Percentiles rank a stretch among this genome's conserved stretches.
Evolutionary conservation across 2,797 vertebrate genomes (phyloP).

Genomic region (Enteromius mattozi): DNA sequence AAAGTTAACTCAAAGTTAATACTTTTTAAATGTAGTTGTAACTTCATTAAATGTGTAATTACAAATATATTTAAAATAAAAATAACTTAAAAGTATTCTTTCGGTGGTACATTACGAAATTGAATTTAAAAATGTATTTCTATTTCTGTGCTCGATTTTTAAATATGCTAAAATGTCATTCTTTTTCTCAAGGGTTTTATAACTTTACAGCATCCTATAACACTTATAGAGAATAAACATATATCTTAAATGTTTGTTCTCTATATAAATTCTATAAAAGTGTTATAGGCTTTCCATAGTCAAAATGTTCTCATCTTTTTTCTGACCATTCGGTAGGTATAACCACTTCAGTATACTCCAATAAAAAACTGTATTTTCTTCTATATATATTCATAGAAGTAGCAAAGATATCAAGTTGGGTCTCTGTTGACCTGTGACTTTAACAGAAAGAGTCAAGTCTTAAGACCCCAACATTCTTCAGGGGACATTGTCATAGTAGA

Average conservation of each 20-base stretch:
- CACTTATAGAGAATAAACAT: not conserved
- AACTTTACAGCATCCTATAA: not conserved
- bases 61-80: not conserved
- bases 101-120: not conserved
- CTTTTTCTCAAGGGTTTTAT: not conserved
- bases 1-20: not conserved
- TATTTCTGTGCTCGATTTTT: not conserved
- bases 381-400: constrained; percentile 12
- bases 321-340: not conserved
- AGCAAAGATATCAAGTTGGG: not conserved
- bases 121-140: not conserved
- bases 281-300: not conserved
- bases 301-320: not conserved
- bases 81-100: not conserved
- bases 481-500: not conserved
- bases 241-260: not conserved
- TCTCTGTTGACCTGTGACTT: not conserved
- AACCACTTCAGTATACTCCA: not conserved
- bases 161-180: not conserved
- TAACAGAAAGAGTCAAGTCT: not conserved
- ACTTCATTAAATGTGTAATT: not conserved
- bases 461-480: constrained; percentile 39
- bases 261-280: too few relatives aligned
- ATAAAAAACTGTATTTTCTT: not conserved
- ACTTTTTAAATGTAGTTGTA: not conserved